phyloP scores from a whole-genome alignment of 2,113 vertebrate species.

The Platichthys stellatus region DNA sequence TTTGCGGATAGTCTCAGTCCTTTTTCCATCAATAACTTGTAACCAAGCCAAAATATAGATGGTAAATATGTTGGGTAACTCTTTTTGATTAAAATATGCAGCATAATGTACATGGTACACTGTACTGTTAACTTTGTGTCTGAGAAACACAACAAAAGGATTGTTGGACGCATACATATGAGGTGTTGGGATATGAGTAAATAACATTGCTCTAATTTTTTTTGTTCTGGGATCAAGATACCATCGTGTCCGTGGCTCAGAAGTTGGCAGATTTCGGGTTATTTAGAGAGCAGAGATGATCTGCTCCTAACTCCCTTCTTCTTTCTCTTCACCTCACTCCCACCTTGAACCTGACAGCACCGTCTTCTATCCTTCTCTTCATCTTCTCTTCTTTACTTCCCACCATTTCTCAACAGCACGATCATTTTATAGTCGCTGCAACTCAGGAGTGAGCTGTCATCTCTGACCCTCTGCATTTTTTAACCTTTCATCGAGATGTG shows the following conservation, averaged over 20 bases:
- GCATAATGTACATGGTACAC: too few species aligned
- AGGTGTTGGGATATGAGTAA: neutral
- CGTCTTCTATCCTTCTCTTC: slow-evolving; percentile 5
- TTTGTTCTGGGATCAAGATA: neutral
- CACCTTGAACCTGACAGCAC: slow-evolving; percentile 61
- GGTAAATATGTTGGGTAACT: too few species aligned
- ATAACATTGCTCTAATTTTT: neutral
- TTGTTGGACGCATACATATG: neutral
- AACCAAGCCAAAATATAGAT: too few species aligned
- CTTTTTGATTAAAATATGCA: too few species aligned
- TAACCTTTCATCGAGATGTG: neutral
- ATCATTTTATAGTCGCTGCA: slow-evolving; percentile 34
- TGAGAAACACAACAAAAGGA: neutral
- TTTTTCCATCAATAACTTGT: neutral
- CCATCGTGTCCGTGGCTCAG: neutral
- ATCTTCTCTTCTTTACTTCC: slow-evolving; percentile 27
- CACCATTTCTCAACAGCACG: slow-evolving; percentile 24
- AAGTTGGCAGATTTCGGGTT: neutral
- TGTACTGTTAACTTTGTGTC: neutral
- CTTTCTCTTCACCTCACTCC: slow-evolving; percentile 15
- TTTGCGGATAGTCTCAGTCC: neutral
- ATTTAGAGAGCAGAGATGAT: neutral
- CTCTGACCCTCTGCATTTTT: neutral
- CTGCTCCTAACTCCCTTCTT: neutral
- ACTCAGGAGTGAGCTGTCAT: neutral